Percentiles rank a stretch among this genome's conserved stretches.
phyloP scores from a whole-genome alignment of 1,140 invertebrate genomes.

The Periplaneta americana region DNA sequence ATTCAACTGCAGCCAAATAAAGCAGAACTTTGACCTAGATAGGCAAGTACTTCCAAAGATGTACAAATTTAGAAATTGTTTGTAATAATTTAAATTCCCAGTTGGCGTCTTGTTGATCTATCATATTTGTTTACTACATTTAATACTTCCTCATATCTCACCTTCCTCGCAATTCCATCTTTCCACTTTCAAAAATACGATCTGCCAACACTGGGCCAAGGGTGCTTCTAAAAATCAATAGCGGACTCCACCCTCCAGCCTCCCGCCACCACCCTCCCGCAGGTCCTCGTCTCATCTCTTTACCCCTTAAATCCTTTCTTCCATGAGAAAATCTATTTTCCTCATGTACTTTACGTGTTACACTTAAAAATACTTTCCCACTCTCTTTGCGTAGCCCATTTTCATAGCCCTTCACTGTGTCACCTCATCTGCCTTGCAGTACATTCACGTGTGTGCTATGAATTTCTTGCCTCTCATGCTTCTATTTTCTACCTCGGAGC shows the following conservation, averaged over 20 bases:
- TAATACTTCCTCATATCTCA: background rate
- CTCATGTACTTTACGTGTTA: background rate
- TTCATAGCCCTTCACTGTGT: background rate
- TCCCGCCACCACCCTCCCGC: background rate
- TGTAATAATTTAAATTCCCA: no score
- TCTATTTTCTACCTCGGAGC: background rate
- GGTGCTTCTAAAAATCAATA: background rate
- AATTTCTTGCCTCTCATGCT: background rate
- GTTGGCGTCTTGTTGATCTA: no score
- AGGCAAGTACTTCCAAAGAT: no score
- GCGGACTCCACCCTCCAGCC: background rate
- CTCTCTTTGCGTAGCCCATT: background rate
- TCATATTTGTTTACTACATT: background rate
- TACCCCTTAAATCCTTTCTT: background rate
- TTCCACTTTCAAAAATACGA: background rate
- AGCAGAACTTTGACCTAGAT: no score
- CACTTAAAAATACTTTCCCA: background rate
- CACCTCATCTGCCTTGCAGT: background rate
- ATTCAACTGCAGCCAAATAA: no score
- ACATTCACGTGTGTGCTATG: background rate
- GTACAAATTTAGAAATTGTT: no score
- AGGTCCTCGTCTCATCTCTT: no score
- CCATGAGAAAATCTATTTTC: background rate
- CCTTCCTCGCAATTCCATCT: background rate
- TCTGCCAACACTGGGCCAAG: background rate